These are phyloP conservation scores for Lerista edwardsae DNA, from an alignment of 2,797 vertebrate genomes.

Conservation along the genomic window DNA sequence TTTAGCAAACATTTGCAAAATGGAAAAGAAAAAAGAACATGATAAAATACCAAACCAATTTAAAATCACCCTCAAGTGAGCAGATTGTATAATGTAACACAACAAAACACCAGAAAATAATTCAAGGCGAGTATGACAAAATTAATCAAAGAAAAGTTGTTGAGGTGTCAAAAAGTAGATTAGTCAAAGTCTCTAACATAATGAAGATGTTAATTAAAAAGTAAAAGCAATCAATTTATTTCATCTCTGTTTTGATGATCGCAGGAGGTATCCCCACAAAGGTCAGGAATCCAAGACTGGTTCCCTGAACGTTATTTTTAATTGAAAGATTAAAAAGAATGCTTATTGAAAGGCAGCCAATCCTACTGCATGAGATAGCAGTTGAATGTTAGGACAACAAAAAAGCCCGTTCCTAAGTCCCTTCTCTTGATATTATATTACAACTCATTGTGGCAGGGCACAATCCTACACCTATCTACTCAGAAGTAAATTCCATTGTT, in stretches of 20 bases:
- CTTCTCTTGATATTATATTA: neutral
- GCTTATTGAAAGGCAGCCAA: neutral
- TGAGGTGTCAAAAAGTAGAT: neutral
- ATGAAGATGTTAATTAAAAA: neutral
- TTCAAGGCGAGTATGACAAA: neutral
- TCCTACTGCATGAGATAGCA: fast-evolving
- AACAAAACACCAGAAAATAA: neutral
- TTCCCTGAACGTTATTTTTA: neutral
- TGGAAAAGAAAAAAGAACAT: neutral
- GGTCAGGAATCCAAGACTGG: neutral
- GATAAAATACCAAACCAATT: neutral
- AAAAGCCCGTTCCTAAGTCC: neutral
- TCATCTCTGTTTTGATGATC: neutral
- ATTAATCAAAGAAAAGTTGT: neutral
- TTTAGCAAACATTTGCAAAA: neutral
- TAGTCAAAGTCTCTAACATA: neutral
- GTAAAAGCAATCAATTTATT: neutral
- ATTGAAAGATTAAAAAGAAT: neutral
- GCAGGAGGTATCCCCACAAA: neutral
- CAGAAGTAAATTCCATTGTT: too few relatives aligned
- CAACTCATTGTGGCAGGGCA: too few relatives aligned
- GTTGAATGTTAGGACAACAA: neutral
- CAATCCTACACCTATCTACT: too few relatives aligned
- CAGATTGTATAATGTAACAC: neutral
- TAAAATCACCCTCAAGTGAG: neutral